These are phyloP conservation scores for Glandiceps talaboti DNA, from an alignment of 53 echinoderm and acorn worm species.

Conservation along the genomic window DNA sequence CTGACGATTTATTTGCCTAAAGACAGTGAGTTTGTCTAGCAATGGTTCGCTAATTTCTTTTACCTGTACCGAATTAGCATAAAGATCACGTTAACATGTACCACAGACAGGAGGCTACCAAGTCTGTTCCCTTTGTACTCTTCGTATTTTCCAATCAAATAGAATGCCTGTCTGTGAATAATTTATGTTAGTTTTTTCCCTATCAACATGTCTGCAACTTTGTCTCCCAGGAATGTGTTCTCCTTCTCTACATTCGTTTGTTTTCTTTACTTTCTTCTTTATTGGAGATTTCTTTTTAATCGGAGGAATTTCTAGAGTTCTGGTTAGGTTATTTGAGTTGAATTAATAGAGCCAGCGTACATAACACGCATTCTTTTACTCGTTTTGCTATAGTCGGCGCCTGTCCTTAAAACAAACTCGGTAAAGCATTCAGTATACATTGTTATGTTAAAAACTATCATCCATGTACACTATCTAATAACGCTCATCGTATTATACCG, in stretches of 20 bases:
- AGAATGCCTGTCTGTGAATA: no score
- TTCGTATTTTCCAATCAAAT: no score
- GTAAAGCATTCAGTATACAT: background rate
- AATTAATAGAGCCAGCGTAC: background rate
- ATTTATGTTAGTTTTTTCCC: no score
- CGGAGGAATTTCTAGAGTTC: background rate
- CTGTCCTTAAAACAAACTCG: background rate
- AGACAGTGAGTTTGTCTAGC: no score
- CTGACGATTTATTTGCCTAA: no score
- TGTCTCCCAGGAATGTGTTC: background rate
- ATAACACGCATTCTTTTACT: background rate
- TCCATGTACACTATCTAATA: background rate
- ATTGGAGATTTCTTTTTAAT: background rate
- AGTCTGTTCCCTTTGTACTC: no score
- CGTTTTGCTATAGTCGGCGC: background rate
- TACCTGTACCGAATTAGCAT: no score
- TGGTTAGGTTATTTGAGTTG: background rate
- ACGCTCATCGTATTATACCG: background rate
- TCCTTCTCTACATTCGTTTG: background rate
- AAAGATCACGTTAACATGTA: no score
- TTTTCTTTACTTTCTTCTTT: background rate
- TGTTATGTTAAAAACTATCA: background rate
- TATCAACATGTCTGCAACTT: no score
- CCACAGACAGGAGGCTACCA: no score
- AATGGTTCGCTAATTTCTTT: no score